These are phyloP conservation scores for Odobenus rosmarus DNA, from an alignment of 2,113 vertebrate species.

Conservation along the genomic window DNA sequence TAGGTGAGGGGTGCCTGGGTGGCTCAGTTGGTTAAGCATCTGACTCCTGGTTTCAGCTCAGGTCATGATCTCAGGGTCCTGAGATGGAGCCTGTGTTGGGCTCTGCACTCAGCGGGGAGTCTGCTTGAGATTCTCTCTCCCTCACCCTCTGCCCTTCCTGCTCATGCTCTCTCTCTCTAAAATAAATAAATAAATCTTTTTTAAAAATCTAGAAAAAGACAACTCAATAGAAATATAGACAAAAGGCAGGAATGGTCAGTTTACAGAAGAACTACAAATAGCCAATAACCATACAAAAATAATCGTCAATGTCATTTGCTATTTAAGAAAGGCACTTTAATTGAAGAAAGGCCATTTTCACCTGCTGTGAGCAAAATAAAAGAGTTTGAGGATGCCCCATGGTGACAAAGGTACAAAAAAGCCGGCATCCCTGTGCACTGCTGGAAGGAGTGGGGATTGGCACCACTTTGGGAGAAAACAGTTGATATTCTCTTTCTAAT, in stretches of 20 bases:
- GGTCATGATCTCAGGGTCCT: too few relatives aligned
- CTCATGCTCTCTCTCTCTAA: neutral
- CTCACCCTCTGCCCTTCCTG: too few relatives aligned
- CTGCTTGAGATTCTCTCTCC: neutral
- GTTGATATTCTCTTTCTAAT: neutral
- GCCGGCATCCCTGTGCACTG: rapidly evolving
- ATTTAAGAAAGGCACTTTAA: neutral
- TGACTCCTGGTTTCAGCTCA: too few relatives aligned
- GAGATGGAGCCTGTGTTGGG: neutral
- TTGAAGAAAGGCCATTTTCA: neutral
- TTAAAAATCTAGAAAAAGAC: neutral
- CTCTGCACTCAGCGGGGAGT: neutral
- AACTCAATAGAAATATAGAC: neutral
- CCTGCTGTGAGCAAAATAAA: neutral
- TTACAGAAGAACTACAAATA: neutral
- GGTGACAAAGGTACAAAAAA: neutral
- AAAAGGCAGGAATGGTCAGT: neutral
- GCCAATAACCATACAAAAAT: neutral
- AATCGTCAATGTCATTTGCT: neutral
- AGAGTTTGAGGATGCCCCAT: rapidly evolving
- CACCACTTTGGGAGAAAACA: neutral
- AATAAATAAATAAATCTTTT: neutral
- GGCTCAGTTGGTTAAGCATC: neutral
- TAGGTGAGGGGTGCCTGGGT: neutral
- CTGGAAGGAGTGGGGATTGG: neutral